Evolutionary conservation across 2,888 invertebrate species (phyloP), one percentile per base, ranked within the genome.

Genomic region (Metalampra italica): DNA sequence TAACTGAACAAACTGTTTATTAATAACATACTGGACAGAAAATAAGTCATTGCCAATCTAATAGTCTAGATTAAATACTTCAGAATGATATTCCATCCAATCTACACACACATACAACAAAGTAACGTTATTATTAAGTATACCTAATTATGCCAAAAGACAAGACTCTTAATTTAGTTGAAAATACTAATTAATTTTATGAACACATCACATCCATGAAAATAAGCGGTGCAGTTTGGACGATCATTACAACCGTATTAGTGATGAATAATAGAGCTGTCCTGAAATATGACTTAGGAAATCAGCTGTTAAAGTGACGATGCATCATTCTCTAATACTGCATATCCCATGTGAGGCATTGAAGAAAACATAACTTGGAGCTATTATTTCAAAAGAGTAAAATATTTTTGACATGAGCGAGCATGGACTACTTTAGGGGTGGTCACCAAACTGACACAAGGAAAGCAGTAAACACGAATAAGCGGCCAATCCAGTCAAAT

Each of bases 401-500:
- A 86, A 82, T 81, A 83, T 71, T 76, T 79, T 75, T 65, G 80
- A 79, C 71, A 86, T 85, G 89, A 87, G 82, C 87, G 89, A 89
- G 88, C 90, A 88, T 87, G 87, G 89, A 79, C 90, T 90, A 90
- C 88, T 86, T 71, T 71, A 81, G 86, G 89, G 85, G 81, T 81
- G 86, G 87, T 89, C 89, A 89, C 82, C 88, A 90, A 90, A 87
- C 89, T 86, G 89, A 90, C 90, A 91, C 90, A 90, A 91, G 90
- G 86, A 90, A 91, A 90, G 91, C 91, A 83, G 84, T 90, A 90
- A 85, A 90, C 90, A 90, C 89, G 90, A 90, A 85, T 85, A 88
- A 90, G 91, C 90, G 90, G 81, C 90, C 90, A 90, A 90, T 90
- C 90, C 89, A 89, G 89, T 90, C 89, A 88, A 86, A 49, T 45